These are phyloP conservation scores for Hydrolagus colliei DNA, from an alignment of 2,797 vertebrate genomes.

Conservation along the genomic window DNA sequence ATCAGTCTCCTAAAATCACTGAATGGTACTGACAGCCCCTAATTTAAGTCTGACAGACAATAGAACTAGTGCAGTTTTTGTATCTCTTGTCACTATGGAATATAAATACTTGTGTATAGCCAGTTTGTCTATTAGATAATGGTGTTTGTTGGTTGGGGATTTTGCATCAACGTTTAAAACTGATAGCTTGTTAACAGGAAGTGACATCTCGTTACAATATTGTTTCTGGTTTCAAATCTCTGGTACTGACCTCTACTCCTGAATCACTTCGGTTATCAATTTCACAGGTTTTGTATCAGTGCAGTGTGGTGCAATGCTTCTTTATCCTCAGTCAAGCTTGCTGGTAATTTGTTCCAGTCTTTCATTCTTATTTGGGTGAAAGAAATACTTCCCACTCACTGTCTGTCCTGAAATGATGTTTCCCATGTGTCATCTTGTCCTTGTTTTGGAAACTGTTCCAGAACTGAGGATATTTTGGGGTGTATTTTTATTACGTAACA, in stretches of 20 bases:
- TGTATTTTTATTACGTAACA: background rate
- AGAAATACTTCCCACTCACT: no score
- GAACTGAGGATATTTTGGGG: background rate
- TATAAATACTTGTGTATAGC: background rate
- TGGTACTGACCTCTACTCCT: background rate
- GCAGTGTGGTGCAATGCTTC: background rate
- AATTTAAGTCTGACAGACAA: background rate
- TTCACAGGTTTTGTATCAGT: background rate
- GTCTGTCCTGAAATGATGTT: background rate
- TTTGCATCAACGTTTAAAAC: background rate
- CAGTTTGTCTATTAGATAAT: background rate
- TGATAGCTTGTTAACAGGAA: background rate
- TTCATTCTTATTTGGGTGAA: no score
- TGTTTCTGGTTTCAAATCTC: background rate
- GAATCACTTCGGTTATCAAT: background rate
- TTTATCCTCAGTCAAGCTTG: no score
- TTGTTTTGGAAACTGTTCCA: background rate
- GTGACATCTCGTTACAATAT: background rate
- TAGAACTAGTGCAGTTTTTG: background rate
- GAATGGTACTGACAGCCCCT: background rate
- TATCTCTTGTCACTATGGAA: background rate
- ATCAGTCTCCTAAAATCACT: background rate
- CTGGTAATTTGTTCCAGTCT: no score
- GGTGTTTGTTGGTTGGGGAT: no score
- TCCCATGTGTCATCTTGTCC: background rate